Evolutionary conservation across 2,888 invertebrate species (phyloP).

Genomic region (Plagodis dolabraria): DNA sequence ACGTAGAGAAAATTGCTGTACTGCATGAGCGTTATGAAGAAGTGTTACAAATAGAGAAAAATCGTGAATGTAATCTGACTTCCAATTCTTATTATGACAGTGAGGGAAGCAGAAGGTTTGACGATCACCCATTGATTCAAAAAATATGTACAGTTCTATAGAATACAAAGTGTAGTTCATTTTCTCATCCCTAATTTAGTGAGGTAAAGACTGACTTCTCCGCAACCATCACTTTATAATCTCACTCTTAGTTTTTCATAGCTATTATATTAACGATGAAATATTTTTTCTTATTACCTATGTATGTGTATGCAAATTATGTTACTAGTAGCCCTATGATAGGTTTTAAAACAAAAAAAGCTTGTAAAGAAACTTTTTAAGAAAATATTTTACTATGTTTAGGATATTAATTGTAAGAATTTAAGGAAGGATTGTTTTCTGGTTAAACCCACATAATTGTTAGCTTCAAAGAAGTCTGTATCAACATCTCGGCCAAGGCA

Average conservation of each 20-base stretch:
- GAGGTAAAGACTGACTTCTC: constrained; percentile 83
- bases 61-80: neutral
- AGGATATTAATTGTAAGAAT: constrained; percentile 44
- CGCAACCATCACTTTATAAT: constrained; percentile 51
- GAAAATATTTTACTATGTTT: constrained; percentile 59
- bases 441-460: constrained; percentile 50
- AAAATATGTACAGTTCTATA: constrained; percentile 35
- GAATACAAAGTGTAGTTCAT: constrained; percentile 71
- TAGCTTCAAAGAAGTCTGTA: constrained; percentile 71
- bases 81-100: constrained; percentile 5
- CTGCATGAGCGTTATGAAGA: constrained; percentile 28
- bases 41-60: constrained; percentile 5
- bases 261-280: constrained; percentile 40
- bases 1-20: constrained; percentile 24
- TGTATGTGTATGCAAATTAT: constrained; percentile 24
- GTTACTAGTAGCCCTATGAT: constrained; percentile 41
- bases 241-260: constrained; percentile 44
- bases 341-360: constrained; percentile 43
- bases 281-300: constrained; percentile 28
- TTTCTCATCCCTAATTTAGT: constrained; percentile 64
- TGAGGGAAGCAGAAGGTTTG: constrained; percentile 3
- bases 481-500: constrained; percentile 42
- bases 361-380: constrained; percentile 59
- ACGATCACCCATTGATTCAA: constrained; percentile 3
- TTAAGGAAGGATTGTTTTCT: constrained; percentile 45